These are phyloP conservation scores for Andrena trimmerana DNA, from an alignment of 2,888 invertebrate species.

Conservation along the genomic window DNA sequence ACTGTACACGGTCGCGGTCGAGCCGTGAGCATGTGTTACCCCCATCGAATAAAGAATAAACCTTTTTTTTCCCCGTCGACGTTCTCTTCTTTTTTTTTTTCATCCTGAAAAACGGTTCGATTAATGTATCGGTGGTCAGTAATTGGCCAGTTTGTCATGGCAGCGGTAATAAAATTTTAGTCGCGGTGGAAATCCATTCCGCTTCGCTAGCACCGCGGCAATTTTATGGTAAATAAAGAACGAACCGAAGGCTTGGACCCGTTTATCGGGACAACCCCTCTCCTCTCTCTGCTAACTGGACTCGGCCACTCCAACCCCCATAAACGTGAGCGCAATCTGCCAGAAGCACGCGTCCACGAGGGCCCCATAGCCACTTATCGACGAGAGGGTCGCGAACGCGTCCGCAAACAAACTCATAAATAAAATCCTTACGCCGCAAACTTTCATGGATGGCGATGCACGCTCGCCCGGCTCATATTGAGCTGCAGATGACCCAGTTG, in stretches of 20 bases:
- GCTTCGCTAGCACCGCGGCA: slow-evolving; percentile 19
- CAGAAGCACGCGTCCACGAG: slow-evolving; percentile 69
- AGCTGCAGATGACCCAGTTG: slow-evolving; percentile 62
- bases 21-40: slow-evolving; percentile 19
- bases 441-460: slow-evolving; percentile 46
- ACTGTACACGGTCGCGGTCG: slow-evolving; percentile 32
- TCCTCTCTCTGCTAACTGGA: slow-evolving; percentile 19
- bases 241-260: slow-evolving; percentile 19
- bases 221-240: slow-evolving; percentile 64
- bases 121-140: slow-evolving; percentile 51
- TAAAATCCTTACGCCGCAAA: slow-evolving; percentile 66
- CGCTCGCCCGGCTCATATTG: slow-evolving; percentile 25
- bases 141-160: slow-evolving; percentile 51
- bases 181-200: slow-evolving; percentile 42
- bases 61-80: background rate
- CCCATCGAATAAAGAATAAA: slow-evolving; percentile 53
- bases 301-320: slow-evolving; percentile 48
- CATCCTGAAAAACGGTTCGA: slow-evolving; percentile 22
- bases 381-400: slow-evolving; percentile 63
- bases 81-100: background rate
- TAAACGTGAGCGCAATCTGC: slow-evolving; percentile 72
- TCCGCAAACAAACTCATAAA: slow-evolving; percentile 78
- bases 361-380: slow-evolving; percentile 73
- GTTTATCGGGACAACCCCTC: slow-evolving; percentile 59
- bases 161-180: slow-evolving; percentile 54